Base-by-base conservation (phyloP, 2,113 vertebrate genomes). In the Carollia perspicillata region DNA sequence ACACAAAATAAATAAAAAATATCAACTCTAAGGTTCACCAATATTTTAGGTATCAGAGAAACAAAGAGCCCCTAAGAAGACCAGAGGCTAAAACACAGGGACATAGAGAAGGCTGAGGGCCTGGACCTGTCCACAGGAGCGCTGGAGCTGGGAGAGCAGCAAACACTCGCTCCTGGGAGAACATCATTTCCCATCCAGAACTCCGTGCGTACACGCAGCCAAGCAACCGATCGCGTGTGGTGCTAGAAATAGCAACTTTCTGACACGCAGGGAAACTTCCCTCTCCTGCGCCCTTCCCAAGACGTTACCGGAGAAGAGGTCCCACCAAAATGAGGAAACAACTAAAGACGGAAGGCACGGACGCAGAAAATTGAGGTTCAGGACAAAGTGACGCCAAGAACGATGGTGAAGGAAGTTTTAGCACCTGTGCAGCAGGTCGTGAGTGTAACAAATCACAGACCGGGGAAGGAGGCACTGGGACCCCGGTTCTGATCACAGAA, bases 41-140 rank as follows among this genome's bases (percentile, higher is more conserved):
- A 51, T 33, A 51, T 83, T 84, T 93, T 75, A 81, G 10, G 92
- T 63, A 93, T 83, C 35, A 74, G 7, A 30, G 40, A 78, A 88
- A 91, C 42, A 75, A 77, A 95, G 85, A 53, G 65, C 44, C 49
- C 58, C 58, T 80, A 1, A 79, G 42, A 44, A 77, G 14, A n/a
- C 49, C 65, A 75, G 55, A 65, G 3, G 49, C 30, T 28, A 16
- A 40, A 47, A 40, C 42, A 16, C 0, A 60, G n/a, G n/a, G 33
- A 26, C 44, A 26, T 2, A 28, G 3, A 55, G 35, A 89, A 89
- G 20, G 35, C 47, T 40, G 35, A 66, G 28, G 60, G 23, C 8
- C n/a, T n/a, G 13, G 53, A 13, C 40, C 33, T 72, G 60, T 86
- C 55, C 18, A 47, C 16, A 80, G 86, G 44, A 65, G 71, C 14